These are phyloP conservation scores for Pseudomyrmex concolor DNA, from an alignment of 1,140 invertebrate species.

Conservation along the genomic window DNA sequence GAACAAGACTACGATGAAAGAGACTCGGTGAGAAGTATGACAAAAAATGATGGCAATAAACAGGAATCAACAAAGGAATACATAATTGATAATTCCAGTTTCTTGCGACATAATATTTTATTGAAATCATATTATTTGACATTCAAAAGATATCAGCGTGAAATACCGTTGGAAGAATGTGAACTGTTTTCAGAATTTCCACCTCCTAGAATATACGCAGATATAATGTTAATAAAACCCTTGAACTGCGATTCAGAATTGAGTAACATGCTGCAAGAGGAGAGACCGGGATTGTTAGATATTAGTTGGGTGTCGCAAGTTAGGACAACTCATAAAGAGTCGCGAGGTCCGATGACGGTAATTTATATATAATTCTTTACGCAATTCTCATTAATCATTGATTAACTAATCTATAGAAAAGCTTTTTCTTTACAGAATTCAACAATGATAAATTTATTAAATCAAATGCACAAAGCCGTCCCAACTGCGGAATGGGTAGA, in stretches of 20 bases:
- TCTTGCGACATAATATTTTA: conserved; percentile 79
- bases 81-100: conserved; percentile 79
- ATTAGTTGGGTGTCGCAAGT: conserved; percentile 79
- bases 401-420: neutral
- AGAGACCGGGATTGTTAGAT: conserved; percentile 78
- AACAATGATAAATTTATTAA: conserved; percentile 77
- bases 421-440: conserved; percentile 70
- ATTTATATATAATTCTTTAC: conserved; percentile 3
- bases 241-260: conserved; percentile 72
- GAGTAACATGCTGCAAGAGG: conserved; percentile 75
- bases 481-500: conserved; percentile 81
- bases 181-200: conserved; percentile 78
- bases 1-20: conserved; percentile 55
- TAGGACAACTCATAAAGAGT: conserved; percentile 77
- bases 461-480: conserved; percentile 83
- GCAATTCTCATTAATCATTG: conserved; percentile 24
- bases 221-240: neutral
- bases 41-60: neutral
- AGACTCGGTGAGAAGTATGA: conserved; percentile 10
- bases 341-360: conserved; percentile 75
- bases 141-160: conserved; percentile 65
- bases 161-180: conserved; percentile 72
- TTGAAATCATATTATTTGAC: conserved; percentile 77
- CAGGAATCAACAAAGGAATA: conserved; percentile 56
- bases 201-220: conserved; percentile 44